Conservation (phyloP, 2,113 vertebrate species). For the Lates calcarifer region DNA sequence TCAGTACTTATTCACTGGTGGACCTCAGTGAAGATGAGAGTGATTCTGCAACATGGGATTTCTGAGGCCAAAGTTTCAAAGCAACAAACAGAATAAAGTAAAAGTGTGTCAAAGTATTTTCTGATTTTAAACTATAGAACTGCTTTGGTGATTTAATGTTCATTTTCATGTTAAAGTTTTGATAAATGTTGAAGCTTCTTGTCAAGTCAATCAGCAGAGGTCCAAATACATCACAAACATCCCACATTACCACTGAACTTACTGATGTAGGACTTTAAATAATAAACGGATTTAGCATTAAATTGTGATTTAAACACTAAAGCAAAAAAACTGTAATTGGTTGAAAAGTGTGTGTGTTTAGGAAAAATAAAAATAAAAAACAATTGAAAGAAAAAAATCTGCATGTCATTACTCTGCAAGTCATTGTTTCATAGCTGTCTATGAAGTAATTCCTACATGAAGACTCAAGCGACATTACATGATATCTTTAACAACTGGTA, state of each 20-base stretch:
- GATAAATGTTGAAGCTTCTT: not conserved
- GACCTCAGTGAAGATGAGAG: not conserved
- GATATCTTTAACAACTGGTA: not conserved
- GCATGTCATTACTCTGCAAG: slow-evolving; percentile 7
- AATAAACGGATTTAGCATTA: not conserved
- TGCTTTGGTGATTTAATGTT: not conserved
- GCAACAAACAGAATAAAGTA: slow-evolving; percentile 13
- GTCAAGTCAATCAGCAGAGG: not conserved
- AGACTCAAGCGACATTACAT: not conserved
- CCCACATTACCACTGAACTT: not conserved
- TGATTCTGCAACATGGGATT: slow-evolving; percentile 12
- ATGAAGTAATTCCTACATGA: not conserved
- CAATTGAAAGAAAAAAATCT: not conserved
- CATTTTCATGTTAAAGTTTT: not conserved
- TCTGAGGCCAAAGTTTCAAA: slow-evolving; percentile 7
- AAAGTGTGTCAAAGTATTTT: not conserved
- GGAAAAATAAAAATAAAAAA: not conserved
- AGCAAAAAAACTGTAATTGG: not conserved
- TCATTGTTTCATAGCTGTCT: not conserved
- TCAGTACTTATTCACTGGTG: not conserved
- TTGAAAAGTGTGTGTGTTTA: not conserved
- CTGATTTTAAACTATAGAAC: not conserved
- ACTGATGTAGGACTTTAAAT: not conserved
- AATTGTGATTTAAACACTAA: not conserved
- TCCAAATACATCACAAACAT: not conserved